Evolutionary conservation across 2,113 vertebrate genomes (phyloP), one percentile per base, ranked within the genome.

Genomic region (Miniopterus natalensis): DNA sequence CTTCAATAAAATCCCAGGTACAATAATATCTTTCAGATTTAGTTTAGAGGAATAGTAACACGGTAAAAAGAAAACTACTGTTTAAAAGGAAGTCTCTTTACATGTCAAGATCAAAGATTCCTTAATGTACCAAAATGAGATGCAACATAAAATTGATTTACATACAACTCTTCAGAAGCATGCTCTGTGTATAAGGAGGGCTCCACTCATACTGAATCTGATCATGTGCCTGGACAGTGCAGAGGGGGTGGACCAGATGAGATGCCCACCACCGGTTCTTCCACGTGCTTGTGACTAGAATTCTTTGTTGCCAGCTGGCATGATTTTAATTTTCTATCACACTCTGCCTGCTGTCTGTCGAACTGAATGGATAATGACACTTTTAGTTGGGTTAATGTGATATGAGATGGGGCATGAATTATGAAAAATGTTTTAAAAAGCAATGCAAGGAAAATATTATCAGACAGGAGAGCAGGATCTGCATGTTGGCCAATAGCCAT

Each of bases 361-460:
- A 89, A 63, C 77, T 17, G 96, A 92, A 95, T 95, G 88, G 94
- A 84, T 95, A 95, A 96, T 97, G 96, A 92, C 88, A 47, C 95
- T 96, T 97, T 90, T 90, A 96, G 92, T 80, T 95, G 85, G 97
- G 88, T 95, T 97, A 96, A 95, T 90, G 77, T 92, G 95, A 85
- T 88, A 90, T 63, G 92, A 97, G 96, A 97, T 88, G 84, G 92
- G 96, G 92, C 94, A 78, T 94, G 80, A 90, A 92, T 59, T 95
- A 95, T 51, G 49, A 94, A 96, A 94, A 90, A 88, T 94, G 88
- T 63, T 93, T 90, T 92, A 42, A 83, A 86, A 88, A 90, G 92
- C 83, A 65, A 45, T 57, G 59, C 68, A 55, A 80, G 90, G 96
- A 63, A 78, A 90, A 85, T 42, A 74, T 13, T 6, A 7, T 21